Evolutionary conservation across 2,888 invertebrate genomes (phyloP), one percentile per base, ranked within the genome.

Genomic region (Zootermopsis nevadensis): DNA sequence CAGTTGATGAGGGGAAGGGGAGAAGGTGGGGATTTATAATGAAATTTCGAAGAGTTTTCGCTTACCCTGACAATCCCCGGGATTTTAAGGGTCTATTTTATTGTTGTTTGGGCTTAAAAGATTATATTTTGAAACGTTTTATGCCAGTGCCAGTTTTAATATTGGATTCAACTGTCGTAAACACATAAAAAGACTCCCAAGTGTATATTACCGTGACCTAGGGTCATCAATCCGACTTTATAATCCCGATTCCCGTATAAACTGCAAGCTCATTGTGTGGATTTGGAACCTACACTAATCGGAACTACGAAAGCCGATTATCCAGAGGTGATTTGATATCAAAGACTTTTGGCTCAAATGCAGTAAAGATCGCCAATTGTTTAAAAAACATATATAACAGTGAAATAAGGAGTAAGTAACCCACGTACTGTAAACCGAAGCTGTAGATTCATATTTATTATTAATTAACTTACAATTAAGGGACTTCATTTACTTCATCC

Each of bases 41-140:
- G 79, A 60, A 79, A 79, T 79, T 79, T 79, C 60, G 55, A 79
- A 79, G 77, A 77, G 79, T 33, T 79, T 79, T 35, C 55, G 31
- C 72, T 72, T 33, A 72, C 24, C 35, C 33, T n/a, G 72, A 72
- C 72, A 72, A 72, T 72, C 19, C 33, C 33, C 24, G 15, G 72
- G 72, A 72, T 35, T 72, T 72, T 72, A 72, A 35, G n/a, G 35
- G 72, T 72, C 33, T 72, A 72, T 72, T 72, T 72, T 72, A 72
- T 72, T 72, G 69, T 69, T 69, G 72, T 72, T 35, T 15, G 72
- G 72, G 35, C 72, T 72, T 35, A 38, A 1, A 72, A 3, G 72
- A 72, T 72, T 72, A 72, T 72, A 72, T 72, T 72, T 72, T 72
- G 8, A 72, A 72, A 72, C 22, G 72, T 72, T 72, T 72, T 72